A percentile compares a stretch with the other conserved stretches of the same genome.
Conservation (phyloP, 2,797 vertebrate genomes). For the Sebastes itinus region DNA sequence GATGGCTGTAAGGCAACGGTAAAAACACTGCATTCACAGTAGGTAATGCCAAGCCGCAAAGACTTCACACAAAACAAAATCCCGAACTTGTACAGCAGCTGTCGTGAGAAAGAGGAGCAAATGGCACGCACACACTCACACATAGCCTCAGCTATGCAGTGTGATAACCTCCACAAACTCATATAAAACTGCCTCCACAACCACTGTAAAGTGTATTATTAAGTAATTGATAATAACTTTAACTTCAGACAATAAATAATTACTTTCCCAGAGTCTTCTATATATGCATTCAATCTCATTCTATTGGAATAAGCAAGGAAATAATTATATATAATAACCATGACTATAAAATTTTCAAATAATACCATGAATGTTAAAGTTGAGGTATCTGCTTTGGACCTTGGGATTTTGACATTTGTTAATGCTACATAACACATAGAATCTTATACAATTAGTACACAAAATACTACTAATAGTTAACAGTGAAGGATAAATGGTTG, state of each 20-base stretch:
- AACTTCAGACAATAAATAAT: neutral
- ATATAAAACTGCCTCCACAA: slow-evolving; percentile 22
- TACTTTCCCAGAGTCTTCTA: neutral
- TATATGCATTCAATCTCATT: neutral
- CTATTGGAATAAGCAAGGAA: neutral
- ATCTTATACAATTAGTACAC: neutral
- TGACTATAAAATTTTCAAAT: neutral
- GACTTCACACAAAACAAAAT: slow-evolving; percentile 70
- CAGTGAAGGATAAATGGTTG: too few species aligned
- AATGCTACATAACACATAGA: neutral
- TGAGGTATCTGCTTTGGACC: neutral
- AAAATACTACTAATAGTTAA: neutral
- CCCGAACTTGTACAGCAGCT: slow-evolving; percentile 66
- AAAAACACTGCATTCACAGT: slow-evolving; percentile 44
- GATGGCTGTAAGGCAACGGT: slow-evolving; percentile 26
- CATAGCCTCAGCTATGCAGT: slow-evolving; percentile 48
- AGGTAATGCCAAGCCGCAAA: slow-evolving; percentile 49
- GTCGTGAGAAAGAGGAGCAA: slow-evolving; percentile 71
- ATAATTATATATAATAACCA: neutral
- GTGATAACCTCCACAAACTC: slow-evolving; percentile 39
- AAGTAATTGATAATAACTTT: slow-evolving; percentile 2
- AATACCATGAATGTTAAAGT: neutral
- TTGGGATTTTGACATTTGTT: neutral
- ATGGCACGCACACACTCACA: slow-evolving; percentile 48
- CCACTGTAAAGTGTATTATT: slow-evolving; percentile 19